Base-by-base conservation (phyloP, 2,113 vertebrate genomes). In the Rhipidura dahli region DNA sequence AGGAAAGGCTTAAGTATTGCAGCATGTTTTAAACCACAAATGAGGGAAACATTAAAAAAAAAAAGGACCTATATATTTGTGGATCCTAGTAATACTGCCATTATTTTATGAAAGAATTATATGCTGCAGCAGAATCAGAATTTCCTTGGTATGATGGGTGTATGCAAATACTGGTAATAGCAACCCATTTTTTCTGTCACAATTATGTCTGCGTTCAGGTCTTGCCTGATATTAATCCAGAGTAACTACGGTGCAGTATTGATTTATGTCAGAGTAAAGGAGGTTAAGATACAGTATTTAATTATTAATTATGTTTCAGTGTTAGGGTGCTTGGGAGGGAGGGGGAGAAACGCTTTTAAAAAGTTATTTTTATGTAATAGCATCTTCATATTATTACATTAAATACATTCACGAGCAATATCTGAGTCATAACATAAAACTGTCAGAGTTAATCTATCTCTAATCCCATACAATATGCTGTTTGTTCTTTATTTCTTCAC, bases 351-450 rank as follows among this genome's bases (percentile, higher is more conserved):
- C 78, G 91, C 94, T 94, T 96, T 94, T 78, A 81, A 77, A 93
- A 93, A 92, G 80, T 93, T 95, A 85, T 83, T 95, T 96, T 94
- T 92, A 73, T 89, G 83, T 92, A 90, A 86, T 93, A 94, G 60
- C 53, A 57, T 94, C 77, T 96, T 93, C 71, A 64, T 83, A 92
- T 88, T 93, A 92, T 83, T 95, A 71, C 82, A 81, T 88, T 94
- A 94, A 96, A 86, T 92, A 75, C 86, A 81, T 96, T 95, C 92
- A 86, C 31, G 5, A 88, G 90, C 90, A 88, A 49, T 90, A 95
- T 96, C 92, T 93, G 92, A 94, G 83, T 95, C 90, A 89, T 57
- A 84, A 71, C 80, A 82, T 95, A 96, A 95, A 96, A 70, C 88
- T 95, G 94, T 94, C 88, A 88, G 76, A 64, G 59, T 86, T 94